phyloP scores from a whole-genome alignment of 2,113 vertebrate species.

The Sapajus apella region DNA sequence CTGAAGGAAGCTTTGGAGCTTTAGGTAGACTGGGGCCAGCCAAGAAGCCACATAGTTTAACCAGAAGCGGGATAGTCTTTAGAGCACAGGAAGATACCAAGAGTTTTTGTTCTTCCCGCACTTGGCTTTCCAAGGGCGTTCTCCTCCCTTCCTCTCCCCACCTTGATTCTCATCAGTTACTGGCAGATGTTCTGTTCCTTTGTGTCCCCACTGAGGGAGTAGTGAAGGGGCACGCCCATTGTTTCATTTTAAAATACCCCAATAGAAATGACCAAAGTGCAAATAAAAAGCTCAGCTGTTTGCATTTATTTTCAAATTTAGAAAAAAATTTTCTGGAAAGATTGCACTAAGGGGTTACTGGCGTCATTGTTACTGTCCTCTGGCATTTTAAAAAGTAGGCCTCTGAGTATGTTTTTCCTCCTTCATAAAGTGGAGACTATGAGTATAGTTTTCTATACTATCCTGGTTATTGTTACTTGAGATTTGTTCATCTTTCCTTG shows the following conservation, averaged over 20 bases:
- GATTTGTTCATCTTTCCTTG: constrained; percentile 1
- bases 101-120: not conserved
- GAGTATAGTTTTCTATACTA: not conserved
- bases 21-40: not conserved
- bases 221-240: not conserved
- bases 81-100: not conserved
- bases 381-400: constrained; percentile 26
- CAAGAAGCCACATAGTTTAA: not conserved
- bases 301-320: constrained; percentile 54
- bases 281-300: constrained; percentile 23
- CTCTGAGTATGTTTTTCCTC: not conserved
- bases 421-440: not conserved
- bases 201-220: constrained; percentile 2
- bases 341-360: not conserved
- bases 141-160: constrained; percentile 18
- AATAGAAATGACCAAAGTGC: constrained; percentile 19
- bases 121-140: not conserved
- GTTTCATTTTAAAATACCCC: not conserved
- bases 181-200: constrained; percentile 26
- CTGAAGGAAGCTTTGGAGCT: not conserved
- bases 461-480: not conserved
- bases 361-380: not conserved
- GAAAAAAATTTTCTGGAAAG: constrained; percentile 37
- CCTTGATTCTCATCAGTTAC: constrained; percentile 30
- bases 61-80: not conserved